Evolutionary conservation across 2,113 vertebrate genomes (phyloP).

Genomic region (Muntiacus muntjak): DNA sequence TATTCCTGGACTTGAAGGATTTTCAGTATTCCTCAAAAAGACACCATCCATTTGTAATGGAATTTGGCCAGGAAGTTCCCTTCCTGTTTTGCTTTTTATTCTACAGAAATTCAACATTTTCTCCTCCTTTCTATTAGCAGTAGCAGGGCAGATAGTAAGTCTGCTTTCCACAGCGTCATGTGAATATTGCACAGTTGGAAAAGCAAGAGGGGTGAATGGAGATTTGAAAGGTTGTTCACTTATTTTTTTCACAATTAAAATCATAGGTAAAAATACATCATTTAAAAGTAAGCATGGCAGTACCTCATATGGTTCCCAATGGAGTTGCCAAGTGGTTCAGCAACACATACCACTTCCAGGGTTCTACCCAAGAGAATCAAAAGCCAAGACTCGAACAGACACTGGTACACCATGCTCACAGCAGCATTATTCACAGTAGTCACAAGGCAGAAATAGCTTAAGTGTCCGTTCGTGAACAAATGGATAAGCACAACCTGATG

Average conservation of each 20-base stretch:
- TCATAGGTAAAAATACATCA: neutral
- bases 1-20: neutral
- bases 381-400: neutral
- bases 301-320: neutral
- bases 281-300: neutral
- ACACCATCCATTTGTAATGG: neutral
- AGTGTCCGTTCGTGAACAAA: neutral
- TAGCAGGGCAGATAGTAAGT: neutral
- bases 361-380: neutral
- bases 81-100: neutral
- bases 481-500: neutral
- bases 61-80: neutral
- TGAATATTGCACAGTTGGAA: neutral
- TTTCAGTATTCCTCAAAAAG: neutral
- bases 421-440: neutral
- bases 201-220: neutral
- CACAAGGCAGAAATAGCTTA: neutral
- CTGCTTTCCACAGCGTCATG: neutral
- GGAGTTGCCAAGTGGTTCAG: neutral
- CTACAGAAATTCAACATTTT: neutral
- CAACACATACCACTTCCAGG: neutral
- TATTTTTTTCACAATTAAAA: neutral
- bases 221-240: neutral
- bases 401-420: rapidly evolving
- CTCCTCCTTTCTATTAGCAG: neutral